Conservation (phyloP, 2,113 vertebrate species). For the Ardeotis arabs region DNA sequence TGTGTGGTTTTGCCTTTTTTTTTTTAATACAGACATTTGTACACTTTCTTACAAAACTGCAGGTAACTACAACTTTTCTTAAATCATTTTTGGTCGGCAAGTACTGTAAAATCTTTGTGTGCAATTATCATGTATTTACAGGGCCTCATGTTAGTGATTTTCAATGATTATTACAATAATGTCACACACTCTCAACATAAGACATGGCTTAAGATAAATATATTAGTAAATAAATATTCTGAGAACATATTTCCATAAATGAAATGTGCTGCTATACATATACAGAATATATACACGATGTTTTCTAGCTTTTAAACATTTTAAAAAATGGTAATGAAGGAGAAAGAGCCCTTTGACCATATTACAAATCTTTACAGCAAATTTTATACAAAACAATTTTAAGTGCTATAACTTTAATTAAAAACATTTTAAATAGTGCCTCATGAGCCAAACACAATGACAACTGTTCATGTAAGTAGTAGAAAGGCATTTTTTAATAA, state of each 20-base stretch:
- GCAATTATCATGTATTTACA: slow-evolving; percentile 99
- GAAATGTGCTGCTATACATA: slow-evolving; percentile 99
- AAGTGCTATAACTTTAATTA: slow-evolving; percentile 90
- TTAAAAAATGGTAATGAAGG: slow-evolving; percentile 87
- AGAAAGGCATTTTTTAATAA: slow-evolving; percentile 72
- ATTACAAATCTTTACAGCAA: slow-evolving; percentile 83
- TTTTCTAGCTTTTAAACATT: slow-evolving; percentile 92
- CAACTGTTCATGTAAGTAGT: slow-evolving; percentile 58
- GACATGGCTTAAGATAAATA: slow-evolving; percentile 99
- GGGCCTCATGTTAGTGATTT: slow-evolving; percentile 95
- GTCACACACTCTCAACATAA: slow-evolving; percentile 95
- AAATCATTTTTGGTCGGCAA: slow-evolving; percentile 98
- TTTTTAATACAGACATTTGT: slow-evolving; percentile 93
- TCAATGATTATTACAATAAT: slow-evolving; percentile 87
- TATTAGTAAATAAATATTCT: slow-evolving; percentile 99
- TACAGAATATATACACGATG: slow-evolving; percentile 94
- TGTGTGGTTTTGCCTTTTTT: slow-evolving; percentile 86
- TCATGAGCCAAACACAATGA: slow-evolving; percentile 82
- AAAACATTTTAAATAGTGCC: slow-evolving; percentile 91
- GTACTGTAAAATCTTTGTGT: slow-evolving; percentile 94
- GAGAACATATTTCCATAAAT: slow-evolving; percentile 99
- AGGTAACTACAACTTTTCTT: slow-evolving; percentile 90
- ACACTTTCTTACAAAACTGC: slow-evolving; percentile 99
- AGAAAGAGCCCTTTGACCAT: slow-evolving; percentile 87
- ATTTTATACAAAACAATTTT: slow-evolving; percentile 91